Conservation (phyloP, 1,140 invertebrate genomes). For the Drosophila trapezifrons region DNA sequence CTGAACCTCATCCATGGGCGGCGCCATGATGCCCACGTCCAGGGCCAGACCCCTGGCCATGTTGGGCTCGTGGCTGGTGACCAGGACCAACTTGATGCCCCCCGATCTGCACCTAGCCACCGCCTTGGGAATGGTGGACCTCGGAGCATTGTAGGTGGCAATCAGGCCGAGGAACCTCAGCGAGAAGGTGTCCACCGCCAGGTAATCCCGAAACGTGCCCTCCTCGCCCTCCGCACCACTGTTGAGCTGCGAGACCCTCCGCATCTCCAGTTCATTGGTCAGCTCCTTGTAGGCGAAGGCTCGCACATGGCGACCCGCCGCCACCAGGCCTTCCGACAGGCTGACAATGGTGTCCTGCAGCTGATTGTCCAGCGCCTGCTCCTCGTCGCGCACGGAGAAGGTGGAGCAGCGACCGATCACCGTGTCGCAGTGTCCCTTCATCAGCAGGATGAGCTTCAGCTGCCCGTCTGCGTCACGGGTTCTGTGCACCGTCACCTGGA, state of each 20-base stretch:
- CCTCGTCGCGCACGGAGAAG: neutral
- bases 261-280: neutral
- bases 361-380: neutral
- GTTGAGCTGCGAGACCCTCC: neutral
- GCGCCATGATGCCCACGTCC: slow-evolving; percentile 40
- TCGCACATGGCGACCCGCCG: slow-evolving; percentile 26
- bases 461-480: neutral
- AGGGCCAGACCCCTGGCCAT: slow-evolving; percentile 33
- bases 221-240: neutral
- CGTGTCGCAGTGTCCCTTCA: slow-evolving; percentile 33
- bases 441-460: slow-evolving; percentile 33
- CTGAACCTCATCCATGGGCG: neutral
- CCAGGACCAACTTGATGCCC: slow-evolving; percentile 59
- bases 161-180: slow-evolving; percentile 55
- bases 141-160: slow-evolving; percentile 34
- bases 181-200: slow-evolving; percentile 11
- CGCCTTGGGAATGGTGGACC: slow-evolving; percentile 7
- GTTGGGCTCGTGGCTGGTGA: neutral
- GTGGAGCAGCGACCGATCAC: slow-evolving; percentile 42
- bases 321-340: neutral
- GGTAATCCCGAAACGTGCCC: neutral
- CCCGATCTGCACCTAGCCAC: slow-evolving; percentile 42
- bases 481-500: slow-evolving; percentile 57
- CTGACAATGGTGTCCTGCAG: neutral
- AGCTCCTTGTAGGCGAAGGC: slow-evolving; percentile 52